phyloP scores from a whole-genome alignment of 2,113 vertebrate genomes.

The Junco hyemalis region DNA sequence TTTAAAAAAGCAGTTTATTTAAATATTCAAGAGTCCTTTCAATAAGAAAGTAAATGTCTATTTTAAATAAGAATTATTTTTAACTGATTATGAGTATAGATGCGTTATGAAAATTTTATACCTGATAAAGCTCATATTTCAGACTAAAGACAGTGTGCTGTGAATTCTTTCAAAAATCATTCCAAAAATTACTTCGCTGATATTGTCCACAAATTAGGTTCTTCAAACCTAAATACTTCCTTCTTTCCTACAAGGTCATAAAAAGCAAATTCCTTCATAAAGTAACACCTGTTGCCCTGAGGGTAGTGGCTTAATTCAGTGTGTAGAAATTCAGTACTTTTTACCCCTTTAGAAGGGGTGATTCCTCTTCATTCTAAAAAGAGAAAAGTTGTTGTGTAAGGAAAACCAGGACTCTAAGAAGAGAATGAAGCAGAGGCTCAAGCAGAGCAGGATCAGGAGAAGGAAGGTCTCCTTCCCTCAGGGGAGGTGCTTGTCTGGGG shows the following conservation, averaged over 20 bases:
- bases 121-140: not conserved
- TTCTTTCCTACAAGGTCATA: not conserved
- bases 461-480: fast-evolving
- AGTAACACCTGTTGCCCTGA: not conserved
- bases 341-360: not conserved
- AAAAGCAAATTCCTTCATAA: not conserved
- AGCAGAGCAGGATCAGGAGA: not conserved
- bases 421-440: not conserved
- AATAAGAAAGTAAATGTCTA: not conserved
- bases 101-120: conserved; percentile 3
- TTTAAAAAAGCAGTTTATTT: not conserved
- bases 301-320: not conserved
- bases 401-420: too few relatives aligned
- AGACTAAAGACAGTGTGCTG: not conserved
- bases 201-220: not conserved
- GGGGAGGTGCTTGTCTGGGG: not conserved
- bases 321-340: not conserved
- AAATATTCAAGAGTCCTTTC: not conserved
- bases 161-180: not conserved
- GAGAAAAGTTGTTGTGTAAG: not conserved
- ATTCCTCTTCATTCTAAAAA: not conserved
- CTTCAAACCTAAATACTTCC: not conserved
- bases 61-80: conserved; percentile 48
- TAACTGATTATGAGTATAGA: not conserved
- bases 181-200: not conserved